Base-by-base conservation (phyloP, 1,140 invertebrate species). In the Leptinotarsa undecemlineata region DNA sequence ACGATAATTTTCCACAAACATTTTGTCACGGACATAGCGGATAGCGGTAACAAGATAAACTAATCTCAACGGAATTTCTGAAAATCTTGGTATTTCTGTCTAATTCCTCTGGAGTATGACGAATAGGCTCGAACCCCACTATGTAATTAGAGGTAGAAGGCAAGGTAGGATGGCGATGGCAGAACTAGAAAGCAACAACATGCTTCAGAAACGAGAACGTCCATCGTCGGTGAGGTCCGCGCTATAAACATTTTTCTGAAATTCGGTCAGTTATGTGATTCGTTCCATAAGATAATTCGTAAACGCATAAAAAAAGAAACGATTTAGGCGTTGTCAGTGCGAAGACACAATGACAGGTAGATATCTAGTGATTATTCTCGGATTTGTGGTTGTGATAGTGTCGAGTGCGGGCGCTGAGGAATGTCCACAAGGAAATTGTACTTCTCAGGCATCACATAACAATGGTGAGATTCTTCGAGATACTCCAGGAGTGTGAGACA, bases 381-480 rank as follows among this genome's bases (percentile, higher is more conserved):
- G 72, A n/a, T 66, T 48, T 73, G 62, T 73, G 63, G 60, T 75
- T 48, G 60, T 72, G 60, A 42, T 70, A 64, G 33, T 76, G 68
- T 64, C 66, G 26, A 66, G 68, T 61, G 71, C 51, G 8, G 19
- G 21, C 20, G 68, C 61, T 20, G 33, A 70, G 60, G 66, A 75
- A 61, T 75, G 74, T 75, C 62, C 64, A 5, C 63, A 75, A 33
- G 74, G 64, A 72, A 75, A 72, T 66, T 75, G 74, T 48, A 72
- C 17, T 62, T 67, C 60, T 48, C 8, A 66, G 64, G 48, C 47
- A 17, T 42, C n/a, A 8, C 51, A 17, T 57, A 20, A 71, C 61
- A 74, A 74, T 75, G 74, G 74, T 74, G 67, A 51, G 72, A 68
- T 21, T 57, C 21, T n/a, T 20, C 33, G 33, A 42, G 33, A 42